Evolutionary conservation across 2,797 vertebrate species (phyloP).

Genomic region (Acanthis flammea): DNA sequence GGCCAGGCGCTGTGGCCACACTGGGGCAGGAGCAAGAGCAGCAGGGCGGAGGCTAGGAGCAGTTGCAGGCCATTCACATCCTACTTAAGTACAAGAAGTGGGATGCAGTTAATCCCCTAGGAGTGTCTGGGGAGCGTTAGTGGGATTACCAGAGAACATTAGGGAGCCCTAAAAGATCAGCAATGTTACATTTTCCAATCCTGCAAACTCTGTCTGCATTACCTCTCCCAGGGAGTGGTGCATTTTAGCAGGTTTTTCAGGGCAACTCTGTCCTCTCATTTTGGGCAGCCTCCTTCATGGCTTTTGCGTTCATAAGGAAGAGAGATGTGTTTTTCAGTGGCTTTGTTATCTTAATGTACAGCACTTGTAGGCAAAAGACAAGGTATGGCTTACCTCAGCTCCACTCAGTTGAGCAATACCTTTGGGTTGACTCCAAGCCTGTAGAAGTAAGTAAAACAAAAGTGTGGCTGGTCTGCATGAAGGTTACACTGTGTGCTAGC

Average conservation of each 20-base stretch:
- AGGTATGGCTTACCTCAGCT: background rate
- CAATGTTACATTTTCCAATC: rapidly evolving
- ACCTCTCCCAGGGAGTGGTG: background rate
- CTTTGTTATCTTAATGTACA: background rate
- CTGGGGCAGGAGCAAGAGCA: background rate
- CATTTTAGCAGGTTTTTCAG: background rate
- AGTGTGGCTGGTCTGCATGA: background rate
- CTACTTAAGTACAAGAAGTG: background rate
- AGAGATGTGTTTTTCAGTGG: background rate
- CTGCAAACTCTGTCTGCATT: background rate
- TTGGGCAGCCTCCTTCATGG: rapidly evolving
- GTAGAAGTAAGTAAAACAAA: background rate
- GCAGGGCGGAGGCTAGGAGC: no score
- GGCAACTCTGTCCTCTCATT: background rate
- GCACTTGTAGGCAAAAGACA: background rate
- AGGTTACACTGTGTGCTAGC: background rate
- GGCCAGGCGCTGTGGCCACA: rapidly evolving
- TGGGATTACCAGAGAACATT: background rate
- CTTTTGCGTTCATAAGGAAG: background rate
- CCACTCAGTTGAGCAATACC: background rate
- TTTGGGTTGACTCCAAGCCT: background rate
- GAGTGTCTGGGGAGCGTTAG: background rate
- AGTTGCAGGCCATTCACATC: background rate
- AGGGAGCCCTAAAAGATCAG: background rate
- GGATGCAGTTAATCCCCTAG: background rate